A percentile compares a stretch with the other conserved stretches of the same genome.
phyloP scores from a whole-genome alignment of 2,888 invertebrate species.

The Aleiodes alternator region DNA sequence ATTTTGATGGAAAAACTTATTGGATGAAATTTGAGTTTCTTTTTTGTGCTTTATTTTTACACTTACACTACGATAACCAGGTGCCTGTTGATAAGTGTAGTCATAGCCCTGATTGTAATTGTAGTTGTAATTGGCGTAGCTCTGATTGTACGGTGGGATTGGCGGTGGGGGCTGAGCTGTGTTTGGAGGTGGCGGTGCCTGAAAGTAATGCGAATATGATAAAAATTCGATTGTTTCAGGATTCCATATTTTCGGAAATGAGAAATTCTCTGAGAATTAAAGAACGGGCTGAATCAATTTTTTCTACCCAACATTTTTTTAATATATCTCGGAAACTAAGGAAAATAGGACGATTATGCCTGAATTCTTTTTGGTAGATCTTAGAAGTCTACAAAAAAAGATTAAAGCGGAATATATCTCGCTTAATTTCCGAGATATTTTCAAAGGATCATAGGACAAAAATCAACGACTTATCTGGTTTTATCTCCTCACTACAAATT shows the following conservation, averaged over 20 bases:
- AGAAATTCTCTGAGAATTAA: neutral
- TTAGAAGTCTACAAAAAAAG: too few relatives aligned
- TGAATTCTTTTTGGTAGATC: too few relatives aligned
- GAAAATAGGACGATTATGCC: too few relatives aligned
- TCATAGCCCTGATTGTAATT: conserved; percentile 69
- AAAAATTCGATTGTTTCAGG: conserved; percentile 7
- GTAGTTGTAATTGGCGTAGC: conserved; percentile 72
- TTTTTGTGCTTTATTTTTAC: conserved; percentile 26
- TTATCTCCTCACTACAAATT: too few relatives aligned
- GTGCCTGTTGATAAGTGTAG: conserved; percentile 69
- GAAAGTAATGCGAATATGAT: neutral
- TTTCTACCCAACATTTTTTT: too few relatives aligned
- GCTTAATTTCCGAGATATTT: too few relatives aligned
- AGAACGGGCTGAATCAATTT: neutral
- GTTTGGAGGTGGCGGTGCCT: conserved; percentile 70
- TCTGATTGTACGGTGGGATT: conserved; percentile 67
- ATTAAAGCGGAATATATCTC: too few relatives aligned
- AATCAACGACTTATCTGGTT: too few relatives aligned
- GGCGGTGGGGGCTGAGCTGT: conserved; percentile 72
- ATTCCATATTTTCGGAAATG: neutral
- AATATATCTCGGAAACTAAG: too few relatives aligned
- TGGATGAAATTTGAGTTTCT: neutral
- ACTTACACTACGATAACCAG: conserved; percentile 72
- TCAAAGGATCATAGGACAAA: too few relatives aligned
- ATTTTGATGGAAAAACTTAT: neutral